Evolutionary conservation across 2,888 invertebrate species (phyloP).

Genomic region (Phengaris arion): DNA sequence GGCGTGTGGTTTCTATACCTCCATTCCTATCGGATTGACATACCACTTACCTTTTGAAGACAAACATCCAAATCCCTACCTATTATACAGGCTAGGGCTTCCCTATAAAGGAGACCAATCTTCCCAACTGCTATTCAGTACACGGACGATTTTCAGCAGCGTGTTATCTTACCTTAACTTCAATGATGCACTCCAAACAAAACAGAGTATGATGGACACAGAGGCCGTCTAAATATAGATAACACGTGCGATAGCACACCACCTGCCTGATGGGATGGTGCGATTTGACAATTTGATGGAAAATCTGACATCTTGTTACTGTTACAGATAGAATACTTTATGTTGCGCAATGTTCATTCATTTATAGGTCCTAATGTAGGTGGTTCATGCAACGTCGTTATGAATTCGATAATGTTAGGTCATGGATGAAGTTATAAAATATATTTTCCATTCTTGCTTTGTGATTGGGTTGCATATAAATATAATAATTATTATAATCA

Average conservation of each 20-base stretch:
- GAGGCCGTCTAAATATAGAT: slow-evolving; percentile 58
- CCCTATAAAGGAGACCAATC: too few species aligned
- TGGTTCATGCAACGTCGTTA: not conserved
- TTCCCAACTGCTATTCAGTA: too few species aligned
- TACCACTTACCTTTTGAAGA: too few species aligned
- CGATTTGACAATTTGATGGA: slow-evolving; percentile 29
- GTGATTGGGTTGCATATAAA: too few species aligned
- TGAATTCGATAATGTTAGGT: not conserved
- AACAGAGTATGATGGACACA: slow-evolving; percentile 61
- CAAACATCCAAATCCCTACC: too few species aligned
- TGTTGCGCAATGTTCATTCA: not conserved
- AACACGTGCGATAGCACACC: slow-evolving; percentile 65
- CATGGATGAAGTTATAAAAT: not conserved
- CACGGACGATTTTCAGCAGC: not conserved
- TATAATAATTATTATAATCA: too few species aligned
- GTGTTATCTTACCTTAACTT: not conserved
- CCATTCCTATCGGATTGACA: too few species aligned
- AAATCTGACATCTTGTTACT: slow-evolving; percentile 23
- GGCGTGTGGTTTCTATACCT: too few species aligned
- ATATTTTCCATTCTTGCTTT: too few species aligned
- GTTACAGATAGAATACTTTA: not conserved
- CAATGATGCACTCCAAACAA: slow-evolving; percentile 24
- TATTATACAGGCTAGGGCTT: too few species aligned
- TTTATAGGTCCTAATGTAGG: not conserved
- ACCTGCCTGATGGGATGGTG: slow-evolving; percentile 33